Evolutionary conservation across 2,888 invertebrate species (phyloP), one percentile per base, ranked within the genome.

Genomic region (Diarsia mendica): DNA sequence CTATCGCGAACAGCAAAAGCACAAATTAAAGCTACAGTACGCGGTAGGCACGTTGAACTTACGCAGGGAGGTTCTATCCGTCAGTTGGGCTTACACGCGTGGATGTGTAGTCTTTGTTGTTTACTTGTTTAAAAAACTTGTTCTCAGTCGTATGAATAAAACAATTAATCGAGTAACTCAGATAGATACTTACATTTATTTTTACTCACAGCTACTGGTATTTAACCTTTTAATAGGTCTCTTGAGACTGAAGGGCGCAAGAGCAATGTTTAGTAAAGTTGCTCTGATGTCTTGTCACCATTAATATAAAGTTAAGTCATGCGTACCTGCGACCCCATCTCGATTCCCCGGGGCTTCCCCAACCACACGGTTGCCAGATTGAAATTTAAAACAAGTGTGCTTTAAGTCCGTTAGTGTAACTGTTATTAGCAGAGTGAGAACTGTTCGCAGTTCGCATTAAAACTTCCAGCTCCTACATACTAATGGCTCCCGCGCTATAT

Each of bases 331-430:
- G 13, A n/a, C 63, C 39, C n/a, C 33, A 63, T n/a, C 46, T 69
- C 15, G 48, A 39, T 63, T 58, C 85, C 75, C 60, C 44, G 44
- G 78, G 61, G 76, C 61, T 33, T 49, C 63, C 28, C 44, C 4
- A 58, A 63, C 60, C 66, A 69, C 81, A 80, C 74, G 76, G 84
- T 73, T 77, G 83, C 79, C 82, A 87, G 85, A 89, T 90, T 89
- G 85, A 87, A 90, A 88, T 89, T 85, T 84, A 84, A 85, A 91
- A 88, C 89, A 88, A 89, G 84, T 83, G 87, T 88, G 80, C 84
- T 89, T 82, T 67, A 83, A 90, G 82, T 85, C 84, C 66, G 83
- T 69, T 87, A 86, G 82, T 83, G 85, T 86, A 83, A 75, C 83
- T 75, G 85, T 85, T 88, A 89, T 87, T 85, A 88, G 85, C 67